Percentiles rank a stretch among this genome's conserved stretches.
Conservation (phyloP, 2,888 invertebrate species). For the Parnassius orleans region DNA sequence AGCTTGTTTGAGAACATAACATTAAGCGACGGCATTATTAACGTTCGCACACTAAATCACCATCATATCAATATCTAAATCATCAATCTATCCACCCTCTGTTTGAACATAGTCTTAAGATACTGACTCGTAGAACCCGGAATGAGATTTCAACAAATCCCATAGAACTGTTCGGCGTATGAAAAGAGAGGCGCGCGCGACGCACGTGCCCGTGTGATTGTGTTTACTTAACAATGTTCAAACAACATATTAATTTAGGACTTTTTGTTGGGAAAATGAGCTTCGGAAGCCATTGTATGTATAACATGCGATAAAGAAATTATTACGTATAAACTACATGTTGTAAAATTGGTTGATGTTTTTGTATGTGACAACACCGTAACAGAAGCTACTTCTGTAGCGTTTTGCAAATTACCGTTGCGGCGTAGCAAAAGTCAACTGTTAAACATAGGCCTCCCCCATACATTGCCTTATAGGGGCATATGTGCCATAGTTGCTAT, state of each 20-base stretch:
- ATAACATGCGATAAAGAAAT: conserved; percentile 9
- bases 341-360: background rate
- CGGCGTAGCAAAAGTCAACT: too few relatives aligned
- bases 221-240: conserved; percentile 77
- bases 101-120: conserved; percentile 76
- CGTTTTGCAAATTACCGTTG: too few relatives aligned
- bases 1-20: conserved; percentile 2
- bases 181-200: conserved; percentile 63
- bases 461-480: too few relatives aligned
- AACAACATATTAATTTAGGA: conserved; percentile 79
- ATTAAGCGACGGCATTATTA: conserved; percentile 51
- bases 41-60: conserved; percentile 74
- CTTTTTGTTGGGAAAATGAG: conserved; percentile 71
- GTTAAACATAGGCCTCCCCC: too few relatives aligned
- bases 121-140: conserved; percentile 57
- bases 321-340: conserved; percentile 19
- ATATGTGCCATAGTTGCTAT: too few relatives aligned
- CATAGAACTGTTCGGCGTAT: conserved; percentile 51
- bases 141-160: conserved; percentile 76
- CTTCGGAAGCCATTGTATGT: conserved; percentile 54
- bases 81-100: conserved; percentile 71
- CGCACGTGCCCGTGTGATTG: conserved; percentile 72
- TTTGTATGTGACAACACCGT: too few relatives aligned
- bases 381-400: too few relatives aligned
- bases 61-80: conserved; percentile 76